Evolutionary conservation across 2,888 invertebrate genomes (phyloP).

Genomic region (Brenthis daphne): DNA sequence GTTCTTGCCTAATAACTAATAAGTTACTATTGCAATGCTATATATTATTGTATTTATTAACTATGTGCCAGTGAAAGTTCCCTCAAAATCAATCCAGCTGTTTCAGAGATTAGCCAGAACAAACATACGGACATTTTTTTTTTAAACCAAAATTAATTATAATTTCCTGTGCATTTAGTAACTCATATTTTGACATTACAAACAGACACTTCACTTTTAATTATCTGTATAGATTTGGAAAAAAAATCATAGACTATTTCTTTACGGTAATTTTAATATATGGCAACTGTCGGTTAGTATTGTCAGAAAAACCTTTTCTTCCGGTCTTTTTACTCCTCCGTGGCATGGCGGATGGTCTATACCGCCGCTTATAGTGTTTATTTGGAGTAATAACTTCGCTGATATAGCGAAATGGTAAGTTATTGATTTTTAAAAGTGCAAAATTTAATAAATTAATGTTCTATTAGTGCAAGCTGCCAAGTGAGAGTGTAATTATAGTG

Average conservation of each 20-base stretch:
- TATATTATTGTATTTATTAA: no score
- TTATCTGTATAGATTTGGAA: no score
- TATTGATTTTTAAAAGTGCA: slow-evolving; percentile 47
- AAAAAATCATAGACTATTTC: neutral
- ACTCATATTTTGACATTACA: no score
- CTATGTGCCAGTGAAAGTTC: no score
- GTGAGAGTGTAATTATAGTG: slow-evolving; percentile 47
- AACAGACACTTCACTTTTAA: no score
- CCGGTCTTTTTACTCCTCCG: slow-evolving; percentile 81
- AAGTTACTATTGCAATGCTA: no score
- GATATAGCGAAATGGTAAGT: slow-evolving; percentile 79
- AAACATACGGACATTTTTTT: no score
- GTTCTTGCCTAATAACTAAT: no score
- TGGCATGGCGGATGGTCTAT: slow-evolving; percentile 81
- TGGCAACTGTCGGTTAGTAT: slow-evolving; percentile 59
- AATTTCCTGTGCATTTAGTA: no score
- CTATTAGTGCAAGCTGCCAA: slow-evolving; percentile 45
- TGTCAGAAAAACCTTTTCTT: slow-evolving; percentile 64
- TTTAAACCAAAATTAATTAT: no score
- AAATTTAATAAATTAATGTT: slow-evolving; percentile 32
- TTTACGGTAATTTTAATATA: slow-evolving; percentile 16
- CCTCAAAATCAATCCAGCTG: no score
- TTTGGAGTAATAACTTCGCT: slow-evolving; percentile 76
- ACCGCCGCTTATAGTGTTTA: slow-evolving; percentile 73
- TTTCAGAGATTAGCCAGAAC: no score